Evolutionary conservation across 2,797 vertebrate species (phyloP), one percentile per base, ranked within the genome.

Genomic region (Avahi laniger): DNA sequence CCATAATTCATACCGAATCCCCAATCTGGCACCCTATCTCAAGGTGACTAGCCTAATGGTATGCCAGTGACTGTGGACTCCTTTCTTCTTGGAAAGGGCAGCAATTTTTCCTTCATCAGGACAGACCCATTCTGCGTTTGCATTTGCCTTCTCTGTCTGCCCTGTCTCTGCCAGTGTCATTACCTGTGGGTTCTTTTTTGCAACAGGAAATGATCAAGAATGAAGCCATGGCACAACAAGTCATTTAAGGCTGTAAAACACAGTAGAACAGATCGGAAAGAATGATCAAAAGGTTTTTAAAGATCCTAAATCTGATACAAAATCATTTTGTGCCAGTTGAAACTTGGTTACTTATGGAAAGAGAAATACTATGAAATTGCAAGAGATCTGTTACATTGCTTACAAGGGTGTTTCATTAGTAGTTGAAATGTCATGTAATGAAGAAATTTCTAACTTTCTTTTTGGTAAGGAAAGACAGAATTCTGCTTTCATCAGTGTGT

Each of bases 51-150:
- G 41, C 30, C 57, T 84, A 14, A 13, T 20, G 24, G 28, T 20
- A 22, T 48, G 22, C 67, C 93, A 92, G 67, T n/a, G 28, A 72
- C 52, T 54, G 7, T 70, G 52, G 22, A 33, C 46, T 67, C 35
- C 24, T 92, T 89, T 92, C 83, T 70, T 81, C n/a, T 89, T 43
- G 35, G 72, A 89, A 95, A 88, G 12, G 15, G 26, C 15, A 81
- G 59, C 7, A 30, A 69, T 50, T 81, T 86, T 54, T 50, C 28
- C 46, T 95, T 30, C 4, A 9, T 59, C 4, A 46, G 24, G 50
- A 70, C 30, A 83, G 26, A 83, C 15, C 18, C 8, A 26, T 41
- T 86, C 28, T 76, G 59, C 20, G 50, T 81, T 67, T 50, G 43
- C 54, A 78, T 59, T 85, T 85, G 26, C 50, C 20, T 81, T 54